Base-by-base conservation (phyloP, 2,797 vertebrate genomes). In the Florisuga fusca region DNA sequence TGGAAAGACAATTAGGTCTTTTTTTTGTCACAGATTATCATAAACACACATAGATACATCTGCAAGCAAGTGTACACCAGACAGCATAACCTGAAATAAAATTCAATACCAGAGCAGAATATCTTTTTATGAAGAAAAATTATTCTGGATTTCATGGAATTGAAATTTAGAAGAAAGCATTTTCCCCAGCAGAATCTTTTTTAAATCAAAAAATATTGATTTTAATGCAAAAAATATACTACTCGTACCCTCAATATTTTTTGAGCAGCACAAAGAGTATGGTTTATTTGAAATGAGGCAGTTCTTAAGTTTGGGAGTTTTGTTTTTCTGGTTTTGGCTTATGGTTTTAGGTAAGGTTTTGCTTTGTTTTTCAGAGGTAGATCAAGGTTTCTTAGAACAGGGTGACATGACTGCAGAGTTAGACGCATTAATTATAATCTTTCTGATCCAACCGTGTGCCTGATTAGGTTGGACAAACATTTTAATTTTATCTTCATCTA, bases 191-290 rank as follows among this genome's bases (percentile, higher is more conserved):
- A 89, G 92, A 81, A 75, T 87, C 51, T 62, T 33, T 53, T 75
- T 21, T 61, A 55, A 41, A 69, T 73, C 58, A 0, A 75, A 91
- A 84, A 18, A 14, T 0, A 81, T 31, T 75, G 20, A n/a, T 90
- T 93, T 93, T 77, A 72, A 29, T 66, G 12, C 21, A 86, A 19
- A 78, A 69, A 71, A 81, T 12, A 7, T 38, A 46, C 7, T 58
- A 5, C 4, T 74, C 6, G 48, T 92, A 55, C 46, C 19, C 45
- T 64, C 1, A 0, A 0, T 6, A n/a, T 1, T 0, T 29, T 87
- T 38, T 80, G 15, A 68, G 29, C 26, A 68, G 29, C 19, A 80
- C 3, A 5, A 89, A 91, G 12, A 51, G 16, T 46, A 55, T 1
- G 23, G 7, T 12, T 19, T 31, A 29, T 36, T 72, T 81, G 33